These are phyloP conservation scores for Melanotaenia pygmaea DNA, from an alignment of 2,797 vertebrate genomes.

Conservation along the genomic window DNA sequence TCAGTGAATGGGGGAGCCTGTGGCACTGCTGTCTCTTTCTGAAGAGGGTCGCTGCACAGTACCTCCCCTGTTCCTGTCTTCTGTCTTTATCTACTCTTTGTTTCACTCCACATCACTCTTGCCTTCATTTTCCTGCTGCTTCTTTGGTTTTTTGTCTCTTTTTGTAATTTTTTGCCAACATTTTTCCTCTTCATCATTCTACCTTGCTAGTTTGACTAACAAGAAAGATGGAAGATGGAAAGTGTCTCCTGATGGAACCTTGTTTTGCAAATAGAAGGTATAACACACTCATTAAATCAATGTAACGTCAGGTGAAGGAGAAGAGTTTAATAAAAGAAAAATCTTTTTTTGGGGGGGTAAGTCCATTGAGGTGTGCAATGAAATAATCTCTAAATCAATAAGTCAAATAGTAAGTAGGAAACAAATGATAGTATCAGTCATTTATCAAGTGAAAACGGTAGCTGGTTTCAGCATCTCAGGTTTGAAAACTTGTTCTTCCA, in stretches of 20 bases:
- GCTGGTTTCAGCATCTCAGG: background rate
- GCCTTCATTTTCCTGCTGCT: slow-evolving; percentile 16
- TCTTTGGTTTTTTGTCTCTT: slow-evolving; percentile 28
- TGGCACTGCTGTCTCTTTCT: slow-evolving; percentile 67
- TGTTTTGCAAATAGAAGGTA: slow-evolving; percentile 15
- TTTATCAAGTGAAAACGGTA: background rate
- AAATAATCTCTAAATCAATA: background rate
- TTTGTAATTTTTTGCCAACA: slow-evolving; percentile 46
- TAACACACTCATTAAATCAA: slow-evolving; percentile 27
- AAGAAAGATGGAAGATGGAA: slow-evolving; percentile 42
- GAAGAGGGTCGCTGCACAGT: slow-evolving; percentile 66
- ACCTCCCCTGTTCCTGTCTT: slow-evolving; percentile 38
- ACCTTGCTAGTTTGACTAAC: slow-evolving; percentile 33
- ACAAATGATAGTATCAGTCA: background rate
- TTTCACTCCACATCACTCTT: slow-evolving; percentile 51
- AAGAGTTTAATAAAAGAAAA: background rate
- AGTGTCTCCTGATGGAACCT: background rate
- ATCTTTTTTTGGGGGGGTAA: background rate
- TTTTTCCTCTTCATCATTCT: slow-evolving; percentile 22
- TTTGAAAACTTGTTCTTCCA: background rate
- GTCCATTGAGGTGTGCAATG: background rate
- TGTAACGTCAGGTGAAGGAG: slow-evolving; percentile 5
- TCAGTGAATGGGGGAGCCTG: slow-evolving; percentile 69
- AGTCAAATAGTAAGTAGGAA: background rate
- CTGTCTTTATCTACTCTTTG: slow-evolving; percentile 61